Conservation (phyloP, 2,113 vertebrate species). For the Megaleporinus macrocephalus region DNA sequence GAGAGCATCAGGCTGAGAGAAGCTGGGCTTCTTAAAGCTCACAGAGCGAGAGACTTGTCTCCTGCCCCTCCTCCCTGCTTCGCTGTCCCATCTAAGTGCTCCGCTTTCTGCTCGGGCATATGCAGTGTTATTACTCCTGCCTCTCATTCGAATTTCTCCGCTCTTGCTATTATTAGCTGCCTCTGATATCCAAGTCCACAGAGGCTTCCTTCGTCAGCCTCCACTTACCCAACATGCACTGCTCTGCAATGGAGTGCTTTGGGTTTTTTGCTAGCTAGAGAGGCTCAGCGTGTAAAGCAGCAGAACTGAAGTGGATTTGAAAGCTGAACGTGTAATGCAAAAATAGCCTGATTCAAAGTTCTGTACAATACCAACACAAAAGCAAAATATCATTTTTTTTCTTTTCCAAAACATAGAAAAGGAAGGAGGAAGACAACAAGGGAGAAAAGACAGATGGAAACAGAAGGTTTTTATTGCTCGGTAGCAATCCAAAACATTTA, state of each 20-base stretch:
- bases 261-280: conserved; percentile 12
- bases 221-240: conserved; percentile 24
- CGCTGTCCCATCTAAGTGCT: neutral
- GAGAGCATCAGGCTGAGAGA: neutral
- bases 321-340: neutral
- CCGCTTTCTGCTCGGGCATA: neutral
- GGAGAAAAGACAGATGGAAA: neutral
- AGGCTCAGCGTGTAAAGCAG: neutral
- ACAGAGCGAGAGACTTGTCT: neutral
- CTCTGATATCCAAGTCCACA: conserved; percentile 42
- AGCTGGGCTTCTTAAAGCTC: neutral
- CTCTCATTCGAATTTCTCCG: conserved; percentile 30
- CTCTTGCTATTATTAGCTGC: conserved; percentile 50
- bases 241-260: conserved; percentile 24
- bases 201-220: conserved; percentile 15
- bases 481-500: conserved; percentile 40
- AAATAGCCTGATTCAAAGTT: neutral
- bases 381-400: neutral
- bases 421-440: neutral
- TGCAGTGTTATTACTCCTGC: conserved; percentile 28
- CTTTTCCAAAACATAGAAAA: neutral
- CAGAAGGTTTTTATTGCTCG: neutral
- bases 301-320: neutral
- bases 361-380: neutral
- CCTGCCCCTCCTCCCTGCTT: neutral